Base-by-base conservation (phyloP, 2,888 invertebrate genomes). In the Parnassius glacialis region DNA sequence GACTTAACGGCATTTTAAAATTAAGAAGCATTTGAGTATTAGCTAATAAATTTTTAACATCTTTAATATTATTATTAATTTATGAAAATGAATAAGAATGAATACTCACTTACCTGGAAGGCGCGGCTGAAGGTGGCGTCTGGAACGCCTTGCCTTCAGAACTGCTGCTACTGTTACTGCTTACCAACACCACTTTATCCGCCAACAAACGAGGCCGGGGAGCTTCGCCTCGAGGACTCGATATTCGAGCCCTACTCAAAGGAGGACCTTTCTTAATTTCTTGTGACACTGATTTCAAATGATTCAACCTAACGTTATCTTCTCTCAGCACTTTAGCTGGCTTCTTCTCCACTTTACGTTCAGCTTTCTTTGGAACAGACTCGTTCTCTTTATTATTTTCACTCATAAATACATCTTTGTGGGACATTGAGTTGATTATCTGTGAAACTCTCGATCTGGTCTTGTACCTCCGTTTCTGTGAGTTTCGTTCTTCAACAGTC, bases 401-500 rank as follows among this genome's bases (percentile, higher is more conserved):
- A 48, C 9, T 3, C 12, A 13, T n/a, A 10, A 13, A 48, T 10
- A 48, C 48, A 48, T 48, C 48, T 48, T 48, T 48, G 13, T 48
- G 13, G 2, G 48, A 48, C 48, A 5, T 48, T 10, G 13, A 9
- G 13, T 16, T 48, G 7, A 48, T 48, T 9, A 48, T 48, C 48
- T 48, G 48, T 12, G 48, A 48, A 13, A 13, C 10, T 13, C 63
- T 41, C 2, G 50, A 43, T 1, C 65, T 51, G 52, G 56, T 63
- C n/a, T 52, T 54, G 55, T 61, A 63, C 47, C 57, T 51, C 53
- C 59, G 56, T n/a, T 5, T 12, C 2, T n/a, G 16, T 7, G 59
- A 42, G 7, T 12, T 9, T 7, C 34, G 43, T 20, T 54, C 42
- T 0, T 67, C 68, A 1, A 70, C 56, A 1, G 74, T 71, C 43